Conservation (phyloP, 2,113 vertebrate species). For the Ginglymostoma cirratum region DNA sequence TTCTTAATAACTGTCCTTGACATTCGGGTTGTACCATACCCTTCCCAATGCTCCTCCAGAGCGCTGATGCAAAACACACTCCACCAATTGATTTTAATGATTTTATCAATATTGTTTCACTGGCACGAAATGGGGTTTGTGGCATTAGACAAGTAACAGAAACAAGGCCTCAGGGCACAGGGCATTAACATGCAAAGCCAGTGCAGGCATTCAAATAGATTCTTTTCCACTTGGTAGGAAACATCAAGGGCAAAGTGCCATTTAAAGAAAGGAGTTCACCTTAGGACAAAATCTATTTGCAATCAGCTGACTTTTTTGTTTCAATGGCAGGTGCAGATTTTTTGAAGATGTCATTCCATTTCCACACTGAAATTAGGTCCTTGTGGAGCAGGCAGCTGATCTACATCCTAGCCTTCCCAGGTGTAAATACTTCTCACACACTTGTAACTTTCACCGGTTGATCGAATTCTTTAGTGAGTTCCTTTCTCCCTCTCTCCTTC, state of each 20-base stretch:
- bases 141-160: not conserved
- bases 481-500: too few relatives aligned
- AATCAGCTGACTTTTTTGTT: not conserved
- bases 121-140: not conserved
- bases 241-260: not conserved
- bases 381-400: not conserved
- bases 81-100: not conserved
- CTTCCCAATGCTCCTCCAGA: not conserved
- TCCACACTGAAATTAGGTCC: not conserved
- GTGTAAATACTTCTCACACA: too few relatives aligned
- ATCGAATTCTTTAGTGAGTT: too few relatives aligned
- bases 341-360: not conserved
- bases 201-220: not conserved
- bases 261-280: not conserved
- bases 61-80: not conserved
- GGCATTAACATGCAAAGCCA: not conserved
- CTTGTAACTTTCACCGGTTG: too few relatives aligned
- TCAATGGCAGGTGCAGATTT: not conserved
- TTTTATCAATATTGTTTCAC: not conserved
- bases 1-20: not conserved
- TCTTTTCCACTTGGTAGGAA: not conserved
- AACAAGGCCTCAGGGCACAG: not conserved
- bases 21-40: not conserved
- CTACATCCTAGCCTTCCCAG: not conserved
- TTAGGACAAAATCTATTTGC: not conserved